Percentiles rank a stretch among this genome's conserved stretches.
Conservation (phyloP, 2,888 invertebrate genomes). For the Pyralis farinalis region DNA sequence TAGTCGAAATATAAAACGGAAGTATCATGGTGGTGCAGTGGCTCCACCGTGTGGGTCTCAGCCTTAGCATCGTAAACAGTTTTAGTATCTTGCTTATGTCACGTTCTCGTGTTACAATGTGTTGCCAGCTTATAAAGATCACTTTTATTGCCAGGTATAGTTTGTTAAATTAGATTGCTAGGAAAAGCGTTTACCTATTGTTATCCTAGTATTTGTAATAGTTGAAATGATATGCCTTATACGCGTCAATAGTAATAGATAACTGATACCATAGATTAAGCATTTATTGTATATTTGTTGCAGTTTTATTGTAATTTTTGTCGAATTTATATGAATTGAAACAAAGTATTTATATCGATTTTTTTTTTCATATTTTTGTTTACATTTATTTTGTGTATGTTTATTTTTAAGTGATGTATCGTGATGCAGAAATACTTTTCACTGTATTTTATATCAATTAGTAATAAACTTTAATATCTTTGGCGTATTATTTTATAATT, state of each 20-base stretch:
- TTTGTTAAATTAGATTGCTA: conserved; percentile 5
- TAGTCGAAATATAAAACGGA: too few relatives aligned
- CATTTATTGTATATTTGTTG: not conserved
- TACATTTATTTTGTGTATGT: conserved; percentile 7
- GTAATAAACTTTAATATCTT: conserved; percentile 12
- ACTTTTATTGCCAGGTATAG: conserved; percentile 15
- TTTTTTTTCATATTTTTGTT: conserved; percentile 10
- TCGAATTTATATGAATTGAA: not conserved
- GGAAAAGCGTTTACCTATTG: not conserved
- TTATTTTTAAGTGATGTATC: conserved; percentile 2
- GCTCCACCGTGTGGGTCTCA: too few relatives aligned
- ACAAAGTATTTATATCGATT: conserved; percentile 1
- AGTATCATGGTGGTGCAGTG: too few relatives aligned
- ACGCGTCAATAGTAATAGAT: conserved; percentile 10
- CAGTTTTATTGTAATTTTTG: too few relatives aligned
- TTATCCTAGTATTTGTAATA: conserved; percentile 7
- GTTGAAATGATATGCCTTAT: conserved; percentile 17
- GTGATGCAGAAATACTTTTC: not conserved
- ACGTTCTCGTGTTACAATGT: too few relatives aligned
- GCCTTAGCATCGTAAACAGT: too few relatives aligned
- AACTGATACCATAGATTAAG: conserved; percentile 10
- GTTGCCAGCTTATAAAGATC: conserved; percentile 11
- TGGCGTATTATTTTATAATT: not conserved
- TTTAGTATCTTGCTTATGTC: too few relatives aligned
- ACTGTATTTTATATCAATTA: conserved; percentile 10